These are phyloP conservation scores for Drosophila sturtevanti DNA, from an alignment of 1,140 invertebrate genomes.

Conservation along the genomic window DNA sequence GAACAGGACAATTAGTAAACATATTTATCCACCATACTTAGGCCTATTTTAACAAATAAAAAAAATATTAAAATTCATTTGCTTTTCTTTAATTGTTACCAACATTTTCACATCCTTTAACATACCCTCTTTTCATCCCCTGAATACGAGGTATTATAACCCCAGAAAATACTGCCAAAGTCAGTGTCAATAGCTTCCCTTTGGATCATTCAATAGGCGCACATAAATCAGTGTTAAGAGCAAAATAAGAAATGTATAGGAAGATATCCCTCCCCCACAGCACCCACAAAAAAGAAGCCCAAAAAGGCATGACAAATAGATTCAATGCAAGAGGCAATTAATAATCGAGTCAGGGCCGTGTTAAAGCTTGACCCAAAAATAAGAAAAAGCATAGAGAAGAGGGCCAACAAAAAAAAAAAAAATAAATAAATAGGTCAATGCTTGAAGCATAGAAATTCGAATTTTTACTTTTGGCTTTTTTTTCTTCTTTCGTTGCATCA, in stretches of 20 bases:
- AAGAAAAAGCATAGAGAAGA: background rate
- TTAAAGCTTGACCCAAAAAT: constrained; percentile 6
- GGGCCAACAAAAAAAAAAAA: too few species aligned
- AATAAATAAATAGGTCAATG: constrained; percentile 3
- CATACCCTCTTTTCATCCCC: background rate
- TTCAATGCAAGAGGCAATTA: constrained; percentile 54
- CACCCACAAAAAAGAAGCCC: background rate
- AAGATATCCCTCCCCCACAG: background rate
- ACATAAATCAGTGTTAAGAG: constrained; percentile 55
- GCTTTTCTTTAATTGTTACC: too few species aligned
- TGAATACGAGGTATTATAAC: background rate
- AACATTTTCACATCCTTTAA: background rate
- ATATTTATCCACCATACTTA: too few species aligned
- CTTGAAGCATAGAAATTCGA: constrained; percentile 8
- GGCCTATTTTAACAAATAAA: too few species aligned
- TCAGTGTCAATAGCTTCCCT: constrained; percentile 23
- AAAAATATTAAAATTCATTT: too few species aligned
- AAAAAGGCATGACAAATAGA: constrained; percentile 56
- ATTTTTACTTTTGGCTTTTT: background rate
- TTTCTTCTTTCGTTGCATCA: background rate
- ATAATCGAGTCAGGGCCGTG: constrained; percentile 29
- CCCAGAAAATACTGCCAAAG: constrained; percentile 26
- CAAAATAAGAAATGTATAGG: constrained; percentile 27
- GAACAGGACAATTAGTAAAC: too few species aligned
- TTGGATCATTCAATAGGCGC: constrained; percentile 48